Conservation (phyloP, 2,888 invertebrate species). For the Drosophila rubida region DNA sequence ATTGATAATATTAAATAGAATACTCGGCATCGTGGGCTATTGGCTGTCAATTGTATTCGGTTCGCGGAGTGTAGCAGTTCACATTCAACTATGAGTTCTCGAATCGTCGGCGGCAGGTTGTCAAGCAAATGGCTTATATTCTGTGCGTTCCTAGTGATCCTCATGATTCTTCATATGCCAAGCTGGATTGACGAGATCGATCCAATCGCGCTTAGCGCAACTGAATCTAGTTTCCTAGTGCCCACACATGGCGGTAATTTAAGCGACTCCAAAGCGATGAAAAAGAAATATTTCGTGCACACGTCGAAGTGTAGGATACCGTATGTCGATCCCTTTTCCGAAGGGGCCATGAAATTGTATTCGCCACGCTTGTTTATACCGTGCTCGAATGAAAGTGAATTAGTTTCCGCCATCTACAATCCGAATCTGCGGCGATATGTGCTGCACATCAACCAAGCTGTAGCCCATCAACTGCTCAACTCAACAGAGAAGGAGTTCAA, state of each 20-base stretch:
- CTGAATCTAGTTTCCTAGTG: rapidly evolving
- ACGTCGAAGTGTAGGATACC: constrained; percentile 87
- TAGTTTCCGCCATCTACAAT: constrained; percentile 48
- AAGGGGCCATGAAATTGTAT: constrained; percentile 81
- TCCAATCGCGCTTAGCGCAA: not conserved
- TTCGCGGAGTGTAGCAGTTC: not conserved
- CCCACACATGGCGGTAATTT: not conserved
- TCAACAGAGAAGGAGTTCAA: constrained; percentile 40
- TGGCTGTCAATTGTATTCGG: constrained; percentile 13
- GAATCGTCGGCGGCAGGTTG: not conserved
- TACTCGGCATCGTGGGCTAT: not conserved
- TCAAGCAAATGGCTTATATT: constrained; percentile 15
- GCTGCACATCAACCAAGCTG: constrained; percentile 47
- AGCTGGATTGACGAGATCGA: not conserved
- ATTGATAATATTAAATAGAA: constrained; percentile 6
- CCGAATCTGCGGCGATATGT: constrained; percentile 42
- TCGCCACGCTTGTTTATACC: constrained; percentile 38
- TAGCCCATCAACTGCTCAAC: constrained; percentile 48
- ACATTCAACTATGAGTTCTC: constrained; percentile 11
- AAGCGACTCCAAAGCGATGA: not conserved
- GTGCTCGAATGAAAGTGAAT: constrained; percentile 56
- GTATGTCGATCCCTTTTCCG: constrained; percentile 87
- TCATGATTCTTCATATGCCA: not conserved
- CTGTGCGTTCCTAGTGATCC: constrained; percentile 2
- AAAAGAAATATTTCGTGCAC: constrained; percentile 74